Evolutionary conservation across 2,113 vertebrate genomes (phyloP).

Genomic region (Syngnathus floridae): DNA sequence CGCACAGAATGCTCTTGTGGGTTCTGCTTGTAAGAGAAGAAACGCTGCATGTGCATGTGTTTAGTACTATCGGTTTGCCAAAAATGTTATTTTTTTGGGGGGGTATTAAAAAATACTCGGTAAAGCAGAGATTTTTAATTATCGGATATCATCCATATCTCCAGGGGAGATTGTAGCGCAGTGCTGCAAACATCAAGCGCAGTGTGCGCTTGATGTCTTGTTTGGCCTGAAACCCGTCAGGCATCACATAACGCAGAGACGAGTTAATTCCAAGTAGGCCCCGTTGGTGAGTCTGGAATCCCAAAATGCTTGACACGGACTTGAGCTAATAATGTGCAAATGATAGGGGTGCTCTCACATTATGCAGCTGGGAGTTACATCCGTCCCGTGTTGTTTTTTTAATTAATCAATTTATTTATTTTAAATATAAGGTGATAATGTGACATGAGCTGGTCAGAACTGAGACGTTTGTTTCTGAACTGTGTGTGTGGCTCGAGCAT

Average conservation of each 20-base stretch:
- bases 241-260: slow-evolving; percentile 33
- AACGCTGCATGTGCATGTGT: slow-evolving; percentile 36
- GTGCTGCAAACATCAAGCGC: slow-evolving; percentile 22
- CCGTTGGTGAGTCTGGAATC: slow-evolving; percentile 21
- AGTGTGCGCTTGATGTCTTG: slow-evolving; percentile 40
- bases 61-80: slow-evolving; percentile 34
- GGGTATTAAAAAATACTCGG: slow-evolving; percentile 45
- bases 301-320: slow-evolving; percentile 10
- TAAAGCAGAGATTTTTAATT: slow-evolving; percentile 37
- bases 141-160: slow-evolving; percentile 38
- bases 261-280: slow-evolving; percentile 13
- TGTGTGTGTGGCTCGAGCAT: too few relatives aligned
- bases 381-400: too few relatives aligned
- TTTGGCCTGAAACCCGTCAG: slow-evolving; percentile 43
- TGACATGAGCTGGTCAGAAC: too few relatives aligned
- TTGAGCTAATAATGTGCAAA: slow-evolving; percentile 3
- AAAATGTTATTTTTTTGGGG: slow-evolving; percentile 15
- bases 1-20: slow-evolving; percentile 12
- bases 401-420: too few relatives aligned
- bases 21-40: slow-evolving; percentile 12
- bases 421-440: too few relatives aligned
- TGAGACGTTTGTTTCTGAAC: background rate
- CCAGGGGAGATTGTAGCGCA: slow-evolving; percentile 9
- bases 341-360: too few relatives aligned
- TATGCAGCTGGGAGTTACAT: too few relatives aligned